A percentile compares a stretch with the other conserved stretches of the same genome.
Conservation (phyloP, 2,888 invertebrate genomes). For the Cryptocephalus primarius region DNA sequence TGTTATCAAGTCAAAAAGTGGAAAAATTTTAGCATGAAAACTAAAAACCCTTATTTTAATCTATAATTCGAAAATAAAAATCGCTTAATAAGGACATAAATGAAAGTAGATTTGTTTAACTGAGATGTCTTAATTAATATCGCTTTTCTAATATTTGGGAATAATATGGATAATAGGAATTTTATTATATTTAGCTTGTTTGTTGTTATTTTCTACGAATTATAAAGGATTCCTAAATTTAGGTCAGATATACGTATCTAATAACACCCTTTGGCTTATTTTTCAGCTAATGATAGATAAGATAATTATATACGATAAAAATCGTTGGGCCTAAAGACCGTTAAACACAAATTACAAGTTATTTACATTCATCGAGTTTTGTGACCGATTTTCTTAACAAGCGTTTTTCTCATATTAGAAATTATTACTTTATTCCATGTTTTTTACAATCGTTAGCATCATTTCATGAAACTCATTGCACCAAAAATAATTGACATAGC, state of each 20-base stretch:
- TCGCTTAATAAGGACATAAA: no score
- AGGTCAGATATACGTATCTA: slow-evolving; percentile 5
- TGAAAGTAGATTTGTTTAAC: no score
- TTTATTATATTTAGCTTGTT: slow-evolving; percentile 17
- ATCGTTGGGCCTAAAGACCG: slow-evolving; percentile 2
- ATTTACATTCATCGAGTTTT: neutral
- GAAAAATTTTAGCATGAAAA: no score
- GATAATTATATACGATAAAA: slow-evolving; percentile 5
- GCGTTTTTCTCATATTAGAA: neutral
- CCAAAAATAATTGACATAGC: no score
- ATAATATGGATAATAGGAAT: slow-evolving; percentile 6
- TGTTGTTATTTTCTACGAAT: slow-evolving; percentile 15
- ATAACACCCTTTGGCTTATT: neutral
- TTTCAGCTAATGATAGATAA: slow-evolving; percentile 1
- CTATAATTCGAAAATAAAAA: no score
- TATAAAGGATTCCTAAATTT: slow-evolving; percentile 7
- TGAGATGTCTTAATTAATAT: neutral
- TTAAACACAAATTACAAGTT: neutral
- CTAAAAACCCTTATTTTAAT: no score
- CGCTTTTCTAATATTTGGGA: neutral
- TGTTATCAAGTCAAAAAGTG: no score
- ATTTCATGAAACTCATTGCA: neutral
- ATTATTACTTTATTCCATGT: neutral
- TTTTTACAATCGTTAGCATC: neutral
- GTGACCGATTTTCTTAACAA: neutral